A percentile compares a stretch with the other conserved stretches of the same genome.
These are phyloP conservation scores for Tipula confusa DNA, from an alignment of 2,888 invertebrate species.

Conservation along the genomic window DNA sequence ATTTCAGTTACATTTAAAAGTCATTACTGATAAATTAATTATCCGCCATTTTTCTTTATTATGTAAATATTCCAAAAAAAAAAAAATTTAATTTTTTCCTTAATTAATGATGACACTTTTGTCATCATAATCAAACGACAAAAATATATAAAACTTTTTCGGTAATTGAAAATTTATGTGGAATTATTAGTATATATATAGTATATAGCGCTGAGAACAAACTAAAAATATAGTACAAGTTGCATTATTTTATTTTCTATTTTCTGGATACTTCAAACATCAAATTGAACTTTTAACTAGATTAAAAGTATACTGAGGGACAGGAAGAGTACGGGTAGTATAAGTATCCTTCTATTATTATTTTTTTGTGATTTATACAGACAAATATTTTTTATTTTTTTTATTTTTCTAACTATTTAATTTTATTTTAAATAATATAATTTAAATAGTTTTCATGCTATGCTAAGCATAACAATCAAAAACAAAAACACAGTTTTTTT, in stretches of 20 bases:
- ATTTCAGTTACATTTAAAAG: not conserved
- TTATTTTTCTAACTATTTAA: too few relatives aligned
- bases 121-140: not conserved
- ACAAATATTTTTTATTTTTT: not conserved
- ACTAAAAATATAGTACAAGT: not conserved
- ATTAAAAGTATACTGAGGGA: not conserved
- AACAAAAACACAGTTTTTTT: not conserved
- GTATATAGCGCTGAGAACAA: too few relatives aligned
- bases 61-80: not conserved
- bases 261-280: not conserved
- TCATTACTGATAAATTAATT: not conserved
- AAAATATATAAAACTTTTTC: not conserved
- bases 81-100: not conserved
- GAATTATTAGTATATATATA: not conserved
- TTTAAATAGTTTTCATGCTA: not conserved
- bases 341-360: not conserved
- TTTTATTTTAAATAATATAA: not conserved
- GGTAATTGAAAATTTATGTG: not conserved
- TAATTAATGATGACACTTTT: not conserved
- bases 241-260: not conserved
- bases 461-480: slow-evolving; percentile 12
- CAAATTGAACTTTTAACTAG: not conserved
- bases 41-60: not conserved
- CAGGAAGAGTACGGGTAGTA: not conserved
- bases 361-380: not conserved